A percentile compares a stretch with the other conserved stretches of the same genome.
These are phyloP conservation scores for Austrolebias charrua DNA, from an alignment of 2,797 vertebrate species.

Conservation along the genomic window DNA sequence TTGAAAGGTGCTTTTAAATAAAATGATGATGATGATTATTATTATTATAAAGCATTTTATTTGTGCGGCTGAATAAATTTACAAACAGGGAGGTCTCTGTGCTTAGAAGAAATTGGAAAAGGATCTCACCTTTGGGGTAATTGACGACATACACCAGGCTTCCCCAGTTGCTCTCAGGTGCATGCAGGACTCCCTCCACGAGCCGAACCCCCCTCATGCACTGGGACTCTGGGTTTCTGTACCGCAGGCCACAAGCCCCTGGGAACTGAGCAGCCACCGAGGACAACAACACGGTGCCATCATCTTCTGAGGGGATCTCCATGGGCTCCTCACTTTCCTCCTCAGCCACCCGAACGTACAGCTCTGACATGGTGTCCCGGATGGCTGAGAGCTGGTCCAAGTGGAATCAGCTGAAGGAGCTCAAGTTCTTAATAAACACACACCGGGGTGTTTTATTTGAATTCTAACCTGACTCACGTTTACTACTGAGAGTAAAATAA, in stretches of 20 bases:
- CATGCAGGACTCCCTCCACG: conserved; percentile 94
- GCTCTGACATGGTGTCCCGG: conserved; percentile 86
- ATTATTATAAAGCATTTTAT: no score
- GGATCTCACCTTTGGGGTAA: conserved; percentile 93
- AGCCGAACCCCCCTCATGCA: conserved; percentile 96
- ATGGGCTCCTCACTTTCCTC: conserved; percentile 98
- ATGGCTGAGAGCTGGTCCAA: conserved; percentile 20
- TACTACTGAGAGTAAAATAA: conserved; percentile 21
- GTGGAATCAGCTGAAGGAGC: conserved; percentile 27
- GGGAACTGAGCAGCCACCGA: conserved; percentile 97
- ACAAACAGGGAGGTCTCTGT: neutral
- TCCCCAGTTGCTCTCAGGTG: conserved; percentile 94
- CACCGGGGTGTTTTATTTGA: conserved; percentile 8
- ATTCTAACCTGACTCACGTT: conserved; percentile 9
- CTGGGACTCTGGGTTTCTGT: conserved; percentile 94
- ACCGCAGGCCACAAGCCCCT: conserved; percentile 93
- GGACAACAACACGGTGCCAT: conserved; percentile 94
- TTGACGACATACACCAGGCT: conserved; percentile 97
- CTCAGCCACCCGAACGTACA: conserved; percentile 95
- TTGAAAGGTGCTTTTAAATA: no score
- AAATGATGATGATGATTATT: no score
- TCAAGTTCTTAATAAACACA: conserved; percentile 38
- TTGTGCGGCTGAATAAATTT: no score
- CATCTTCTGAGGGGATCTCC: conserved; percentile 97
- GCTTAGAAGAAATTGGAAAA: neutral